Evolutionary conservation across 2,797 vertebrate genomes (phyloP), one percentile per base, ranked within the genome.

Genomic region (Staurois parvus): DNA sequence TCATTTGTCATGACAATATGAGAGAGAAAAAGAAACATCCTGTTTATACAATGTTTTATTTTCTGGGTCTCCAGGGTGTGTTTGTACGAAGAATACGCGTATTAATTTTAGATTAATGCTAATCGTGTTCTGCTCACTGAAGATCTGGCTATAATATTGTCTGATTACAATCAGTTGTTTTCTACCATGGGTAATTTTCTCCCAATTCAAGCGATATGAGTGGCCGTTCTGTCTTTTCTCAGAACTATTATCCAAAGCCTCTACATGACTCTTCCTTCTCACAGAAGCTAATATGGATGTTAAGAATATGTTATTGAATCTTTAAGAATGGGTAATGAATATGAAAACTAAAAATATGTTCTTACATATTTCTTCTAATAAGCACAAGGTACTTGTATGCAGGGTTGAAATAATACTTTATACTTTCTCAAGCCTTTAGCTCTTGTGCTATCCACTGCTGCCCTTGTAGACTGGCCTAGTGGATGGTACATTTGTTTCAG

Each of bases 91-190:
- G 80, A 86, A 83, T 86, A 52, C 73, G 80, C 42, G 80, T 78
- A 86, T 83, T 86, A 86, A 86, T 86, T 86, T 83, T 86, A 86
- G 85, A 83, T 86, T 86, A 86, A 78, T 56, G 42, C 80, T 86
- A 86, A 86, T 83, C 80, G 56, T 52, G 80, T 72, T 81, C 85
- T 67, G 64, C 59, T 73, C 59, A 66, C 34, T 26, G 74, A 73
- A 78, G 80, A 72, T 77, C 85, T 37, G 79, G 78, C 85, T 78
- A 78, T 83, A 86, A 83, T 86, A 64, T 83, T 86, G 74, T 86
- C 85, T 86, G 80, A 83, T 83, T 86, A 86, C 80, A 86, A 83
- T 86, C 80, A 86, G 52, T 78, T 86, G 79, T 82, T 82, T 86
- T 77, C 66, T 30, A 86, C 73, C 72, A 70, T 32, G 79, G 73